Evolutionary conservation across 2,113 vertebrate species (phyloP).

Genomic region (Brachypteracias leptosomus): DNA sequence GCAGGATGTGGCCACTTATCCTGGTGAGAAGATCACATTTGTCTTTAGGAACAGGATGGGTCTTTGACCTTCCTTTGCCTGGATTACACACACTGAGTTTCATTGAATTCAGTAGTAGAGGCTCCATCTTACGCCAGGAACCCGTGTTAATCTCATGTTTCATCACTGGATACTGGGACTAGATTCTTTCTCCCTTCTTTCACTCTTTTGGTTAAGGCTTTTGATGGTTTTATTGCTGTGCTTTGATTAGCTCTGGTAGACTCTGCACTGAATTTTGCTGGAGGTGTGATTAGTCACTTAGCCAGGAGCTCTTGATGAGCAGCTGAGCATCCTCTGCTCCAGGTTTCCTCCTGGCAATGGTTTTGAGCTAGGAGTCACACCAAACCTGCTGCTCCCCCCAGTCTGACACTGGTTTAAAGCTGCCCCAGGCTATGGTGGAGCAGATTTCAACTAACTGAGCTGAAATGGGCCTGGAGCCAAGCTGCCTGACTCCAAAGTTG

Average conservation of each 20-base stretch:
- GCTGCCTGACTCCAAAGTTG: neutral
- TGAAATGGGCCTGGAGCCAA: constrained; percentile 9
- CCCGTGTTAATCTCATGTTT: neutral
- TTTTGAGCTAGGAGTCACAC: neutral
- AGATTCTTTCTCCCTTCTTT: neutral
- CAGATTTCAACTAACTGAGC: neutral
- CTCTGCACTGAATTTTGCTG: neutral
- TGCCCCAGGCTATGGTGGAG: neutral
- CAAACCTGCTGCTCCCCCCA: neutral
- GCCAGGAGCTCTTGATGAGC: neutral
- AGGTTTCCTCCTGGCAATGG: neutral
- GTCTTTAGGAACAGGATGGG: neutral
- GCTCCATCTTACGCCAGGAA: neutral
- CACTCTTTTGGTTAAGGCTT: neutral
- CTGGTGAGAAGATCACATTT: neutral
- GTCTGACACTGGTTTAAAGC: neutral
- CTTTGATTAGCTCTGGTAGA: neutral
- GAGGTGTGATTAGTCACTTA: neutral
- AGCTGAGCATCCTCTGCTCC: neutral
- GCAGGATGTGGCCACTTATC: neutral
- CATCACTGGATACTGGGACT: neutral
- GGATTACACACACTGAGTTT: neutral
- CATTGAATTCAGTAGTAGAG: neutral
- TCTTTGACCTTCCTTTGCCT: neutral
- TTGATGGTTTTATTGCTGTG: neutral